Percentiles rank a stretch among this genome's conserved stretches.
These are phyloP conservation scores for Origma solitaria DNA, from an alignment of 2,113 vertebrate genomes.

Conservation along the genomic window DNA sequence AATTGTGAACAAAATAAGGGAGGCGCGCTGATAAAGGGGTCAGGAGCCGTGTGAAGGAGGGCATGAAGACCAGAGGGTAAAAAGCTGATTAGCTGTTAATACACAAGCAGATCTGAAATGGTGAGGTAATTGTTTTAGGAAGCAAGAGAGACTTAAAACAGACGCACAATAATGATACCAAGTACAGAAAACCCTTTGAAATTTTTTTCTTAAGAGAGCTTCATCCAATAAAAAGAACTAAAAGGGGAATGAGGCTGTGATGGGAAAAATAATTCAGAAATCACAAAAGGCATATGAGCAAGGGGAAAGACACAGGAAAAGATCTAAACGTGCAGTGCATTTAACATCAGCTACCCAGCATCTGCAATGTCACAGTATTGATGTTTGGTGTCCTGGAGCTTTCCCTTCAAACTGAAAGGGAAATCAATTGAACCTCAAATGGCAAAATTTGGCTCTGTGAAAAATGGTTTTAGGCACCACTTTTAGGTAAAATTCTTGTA, in stretches of 20 bases:
- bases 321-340: slow-evolving; percentile 10
- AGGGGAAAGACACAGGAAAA: slow-evolving; percentile 10
- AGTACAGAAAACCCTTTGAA: not conserved
- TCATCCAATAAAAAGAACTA: not conserved
- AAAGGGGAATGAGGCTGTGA: not conserved
- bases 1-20: not conserved
- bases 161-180: not conserved
- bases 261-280: not conserved
- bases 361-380: slow-evolving; percentile 51
- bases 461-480: not conserved
- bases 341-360: slow-evolving; percentile 23
- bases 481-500: not conserved
- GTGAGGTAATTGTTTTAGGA: slow-evolving; percentile 1
- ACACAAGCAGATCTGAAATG: not conserved
- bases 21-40: not conserved
- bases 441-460: not conserved
- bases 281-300: not conserved
- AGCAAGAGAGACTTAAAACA: slow-evolving; percentile 1
- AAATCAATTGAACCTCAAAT: slow-evolving; percentile 45
- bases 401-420: slow-evolving; percentile 7
- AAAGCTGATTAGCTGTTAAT: slow-evolving; percentile 25
- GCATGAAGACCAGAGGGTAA: not conserved
- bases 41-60: not conserved
- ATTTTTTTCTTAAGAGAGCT: not conserved
- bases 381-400: slow-evolving; percentile 44